Evolutionary conservation across 2,888 invertebrate species (phyloP).

Genomic region (Epistrophe eligans): DNA sequence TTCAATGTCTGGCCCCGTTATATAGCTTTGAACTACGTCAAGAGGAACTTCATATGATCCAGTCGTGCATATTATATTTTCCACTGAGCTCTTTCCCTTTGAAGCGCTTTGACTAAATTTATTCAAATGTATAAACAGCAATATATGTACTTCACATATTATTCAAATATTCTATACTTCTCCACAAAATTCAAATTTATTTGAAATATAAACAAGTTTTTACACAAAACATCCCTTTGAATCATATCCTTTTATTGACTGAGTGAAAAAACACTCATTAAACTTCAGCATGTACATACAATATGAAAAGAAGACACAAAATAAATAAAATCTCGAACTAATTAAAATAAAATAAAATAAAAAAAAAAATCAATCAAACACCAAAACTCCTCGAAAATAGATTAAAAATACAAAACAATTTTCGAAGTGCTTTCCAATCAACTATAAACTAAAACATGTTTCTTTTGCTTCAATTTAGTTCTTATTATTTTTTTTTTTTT

Average conservation of each 20-base stretch:
- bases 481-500: slow-evolving; percentile 42
- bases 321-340: neutral
- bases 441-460: slow-evolving; percentile 33
- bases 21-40: no score
- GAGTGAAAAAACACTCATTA: neutral
- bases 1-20: no score
- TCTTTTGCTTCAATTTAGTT: slow-evolving; percentile 35
- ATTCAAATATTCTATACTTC: no score
- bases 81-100: no score
- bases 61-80: no score
- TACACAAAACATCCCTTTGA: neutral
- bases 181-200: no score
- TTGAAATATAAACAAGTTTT: no score
- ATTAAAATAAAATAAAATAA: slow-evolving; percentile 4
- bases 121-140: no score
- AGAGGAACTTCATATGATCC: no score
- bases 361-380: slow-evolving; percentile 36
- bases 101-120: no score
- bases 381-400: slow-evolving; percentile 8
- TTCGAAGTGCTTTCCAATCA: slow-evolving; percentile 53
- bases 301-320: neutral
- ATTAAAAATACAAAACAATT: slow-evolving; percentile 44
- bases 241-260: neutral
- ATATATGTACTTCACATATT: no score
- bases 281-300: neutral